Conservation (phyloP, 2,113 vertebrate genomes). For the Sigmodon hispidus region DNA sequence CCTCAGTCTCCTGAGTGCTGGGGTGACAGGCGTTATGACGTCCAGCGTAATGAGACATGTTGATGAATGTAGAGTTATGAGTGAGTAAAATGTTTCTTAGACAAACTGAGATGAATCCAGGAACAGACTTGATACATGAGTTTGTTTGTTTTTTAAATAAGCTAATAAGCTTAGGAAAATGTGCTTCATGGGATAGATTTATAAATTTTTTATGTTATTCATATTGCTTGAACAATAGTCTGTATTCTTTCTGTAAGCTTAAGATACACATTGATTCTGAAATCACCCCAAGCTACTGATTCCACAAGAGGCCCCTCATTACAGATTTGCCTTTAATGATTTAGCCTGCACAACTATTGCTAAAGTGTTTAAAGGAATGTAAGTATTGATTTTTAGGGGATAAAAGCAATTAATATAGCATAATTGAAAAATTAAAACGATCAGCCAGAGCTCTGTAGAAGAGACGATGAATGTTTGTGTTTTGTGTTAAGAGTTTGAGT, state of each 20-base stretch:
- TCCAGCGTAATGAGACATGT: background rate
- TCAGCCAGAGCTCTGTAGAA: background rate
- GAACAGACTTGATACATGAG: background rate
- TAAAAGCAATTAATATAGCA: constrained; percentile 46
- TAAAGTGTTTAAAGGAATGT: constrained; percentile 43
- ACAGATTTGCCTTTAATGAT: constrained; percentile 54
- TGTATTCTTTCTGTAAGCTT: constrained; percentile 29
- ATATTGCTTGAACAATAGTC: constrained; percentile 41
- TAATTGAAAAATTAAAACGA: constrained; percentile 6
- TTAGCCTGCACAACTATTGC: constrained; percentile 35
- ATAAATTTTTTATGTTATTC: constrained; percentile 51
- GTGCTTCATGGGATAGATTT: constrained; percentile 21
- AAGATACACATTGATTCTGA: constrained; percentile 57
- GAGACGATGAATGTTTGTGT: background rate
- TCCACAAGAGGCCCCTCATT: background rate
- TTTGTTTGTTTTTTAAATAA: constrained; percentile 23
- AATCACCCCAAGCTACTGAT: constrained; percentile 42
- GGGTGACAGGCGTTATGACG: background rate
- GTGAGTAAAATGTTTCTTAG: constrained; percentile 2
- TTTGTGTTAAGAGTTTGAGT: background rate
- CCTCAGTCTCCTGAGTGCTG: background rate
- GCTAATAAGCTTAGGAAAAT: background rate
- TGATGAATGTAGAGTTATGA: constrained; percentile 8
- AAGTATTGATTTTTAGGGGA: constrained; percentile 47
- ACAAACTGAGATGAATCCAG: background rate